These are phyloP conservation scores for Unio delphinus DNA, from an alignment of 2,888 invertebrate species.

Conservation along the genomic window DNA sequence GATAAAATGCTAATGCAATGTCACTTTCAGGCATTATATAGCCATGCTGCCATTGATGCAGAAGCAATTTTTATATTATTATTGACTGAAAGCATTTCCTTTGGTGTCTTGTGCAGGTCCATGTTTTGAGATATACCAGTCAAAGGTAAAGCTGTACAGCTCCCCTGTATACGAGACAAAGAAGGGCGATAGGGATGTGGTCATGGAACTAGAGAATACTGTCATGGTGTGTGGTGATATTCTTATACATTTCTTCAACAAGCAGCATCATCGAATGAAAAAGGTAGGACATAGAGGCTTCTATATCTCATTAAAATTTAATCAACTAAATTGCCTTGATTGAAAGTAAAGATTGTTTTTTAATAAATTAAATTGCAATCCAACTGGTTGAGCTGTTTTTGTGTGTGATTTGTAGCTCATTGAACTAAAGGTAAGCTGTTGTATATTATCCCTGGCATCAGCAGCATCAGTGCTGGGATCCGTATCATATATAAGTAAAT, in stretches of 20 bases:
- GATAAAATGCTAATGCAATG: too few relatives aligned
- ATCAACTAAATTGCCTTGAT: too few relatives aligned
- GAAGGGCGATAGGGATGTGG: constrained; percentile 72
- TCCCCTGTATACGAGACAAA: constrained; percentile 72
- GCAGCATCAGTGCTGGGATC: too few relatives aligned
- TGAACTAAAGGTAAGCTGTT: too few relatives aligned
- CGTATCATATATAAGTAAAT: too few relatives aligned
- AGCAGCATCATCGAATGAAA: constrained; percentile 84
- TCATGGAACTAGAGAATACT: constrained; percentile 56
- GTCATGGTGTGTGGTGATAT: constrained; percentile 84
- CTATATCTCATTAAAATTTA: background rate
- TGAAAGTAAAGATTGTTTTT: too few relatives aligned
- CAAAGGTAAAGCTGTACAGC: constrained; percentile 65
- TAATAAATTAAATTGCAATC: too few relatives aligned
- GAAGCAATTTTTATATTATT: background rate
- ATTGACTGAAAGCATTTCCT: background rate
- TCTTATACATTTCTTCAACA: constrained; percentile 90
- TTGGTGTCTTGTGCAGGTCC: constrained; percentile 58
- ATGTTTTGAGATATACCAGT: constrained; percentile 68
- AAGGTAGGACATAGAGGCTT: constrained; percentile 73
- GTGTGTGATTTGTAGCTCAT: too few relatives aligned
- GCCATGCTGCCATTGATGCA: background rate
- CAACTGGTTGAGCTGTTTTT: too few relatives aligned
- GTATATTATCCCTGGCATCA: too few relatives aligned
- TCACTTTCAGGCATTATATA: too few relatives aligned